Evolutionary conservation across 2,113 vertebrate species (phyloP).

Genomic region (Naja naja): DNA sequence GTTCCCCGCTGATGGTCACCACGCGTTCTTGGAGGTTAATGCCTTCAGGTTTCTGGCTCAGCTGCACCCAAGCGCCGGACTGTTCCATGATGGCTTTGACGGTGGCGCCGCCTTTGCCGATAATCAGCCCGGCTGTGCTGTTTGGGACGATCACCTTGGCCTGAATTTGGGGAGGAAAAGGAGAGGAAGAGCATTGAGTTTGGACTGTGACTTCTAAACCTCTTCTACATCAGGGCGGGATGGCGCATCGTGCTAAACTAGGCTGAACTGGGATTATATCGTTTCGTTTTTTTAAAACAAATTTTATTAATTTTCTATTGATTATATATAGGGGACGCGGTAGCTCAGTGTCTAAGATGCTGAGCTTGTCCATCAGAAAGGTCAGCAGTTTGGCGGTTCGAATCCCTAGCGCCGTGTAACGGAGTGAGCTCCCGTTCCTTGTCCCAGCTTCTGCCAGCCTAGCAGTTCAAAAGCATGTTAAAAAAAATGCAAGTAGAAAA

Average conservation of each 20-base stretch:
- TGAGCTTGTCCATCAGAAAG: no score
- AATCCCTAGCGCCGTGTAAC: no score
- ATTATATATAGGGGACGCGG: no score
- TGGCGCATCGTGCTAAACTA: neutral
- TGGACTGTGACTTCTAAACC: no score
- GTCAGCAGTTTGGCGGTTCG: no score
- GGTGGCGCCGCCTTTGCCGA: constrained; percentile 89
- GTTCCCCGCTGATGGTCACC: constrained; percentile 90
- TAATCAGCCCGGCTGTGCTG: constrained; percentile 91
- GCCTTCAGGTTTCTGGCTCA: constrained; percentile 91
- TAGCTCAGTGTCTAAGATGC: no score
- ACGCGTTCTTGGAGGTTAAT: constrained; percentile 93
- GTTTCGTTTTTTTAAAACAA: neutral
- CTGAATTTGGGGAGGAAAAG: constrained; percentile 55
- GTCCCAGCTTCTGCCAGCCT: no score
- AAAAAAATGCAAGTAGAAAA: no score
- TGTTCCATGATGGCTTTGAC: constrained; percentile 95
- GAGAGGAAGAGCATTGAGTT: neutral
- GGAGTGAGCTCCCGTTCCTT: no score
- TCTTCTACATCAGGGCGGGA: neutral
- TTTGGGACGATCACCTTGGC: constrained; percentile 93
- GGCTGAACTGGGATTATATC: neutral
- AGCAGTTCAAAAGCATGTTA: no score
- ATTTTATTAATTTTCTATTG: no score
- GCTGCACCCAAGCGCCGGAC: constrained; percentile 92